Conservation (phyloP, 2,113 vertebrate species). For the Elgaria multicarinata region DNA sequence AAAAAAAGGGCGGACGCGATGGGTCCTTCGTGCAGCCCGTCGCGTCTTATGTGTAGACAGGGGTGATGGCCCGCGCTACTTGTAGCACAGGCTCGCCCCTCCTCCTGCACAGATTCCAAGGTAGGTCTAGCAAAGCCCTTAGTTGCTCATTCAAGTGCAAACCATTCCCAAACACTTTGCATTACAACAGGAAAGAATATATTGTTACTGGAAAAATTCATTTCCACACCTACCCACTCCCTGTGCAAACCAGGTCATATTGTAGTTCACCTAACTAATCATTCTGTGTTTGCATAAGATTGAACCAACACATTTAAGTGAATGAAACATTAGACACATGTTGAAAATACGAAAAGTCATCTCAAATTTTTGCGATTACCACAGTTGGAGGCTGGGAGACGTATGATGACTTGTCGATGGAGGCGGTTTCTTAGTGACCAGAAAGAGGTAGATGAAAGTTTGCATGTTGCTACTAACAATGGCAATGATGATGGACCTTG, state of each 20-base stretch:
- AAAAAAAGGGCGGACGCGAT: too few relatives aligned
- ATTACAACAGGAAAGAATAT: too few relatives aligned
- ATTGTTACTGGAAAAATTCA: neutral
- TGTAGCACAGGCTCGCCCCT: too few relatives aligned
- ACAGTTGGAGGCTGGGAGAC: neutral
- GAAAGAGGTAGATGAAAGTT: neutral
- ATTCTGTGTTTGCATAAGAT: accelerated
- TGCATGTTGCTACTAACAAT: neutral
- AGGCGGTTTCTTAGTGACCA: neutral
- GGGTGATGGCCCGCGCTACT: too few relatives aligned
- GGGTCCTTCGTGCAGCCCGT: too few relatives aligned
- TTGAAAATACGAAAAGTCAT: neutral
- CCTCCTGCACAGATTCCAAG: too few relatives aligned
- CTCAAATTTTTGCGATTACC: neutral
- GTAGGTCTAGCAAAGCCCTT: too few relatives aligned
- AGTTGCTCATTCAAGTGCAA: too few relatives aligned
- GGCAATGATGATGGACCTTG: neutral
- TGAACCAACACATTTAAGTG: neutral
- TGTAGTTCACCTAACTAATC: neutral
- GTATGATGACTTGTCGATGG: neutral
- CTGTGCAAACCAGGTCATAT: neutral
- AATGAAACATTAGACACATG: neutral
- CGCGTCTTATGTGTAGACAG: too few relatives aligned
- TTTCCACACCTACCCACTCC: too few relatives aligned
- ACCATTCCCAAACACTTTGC: too few relatives aligned